Evolutionary conservation across 2,888 invertebrate genomes (phyloP).

Genomic region (Melinaea menophilus): DNA sequence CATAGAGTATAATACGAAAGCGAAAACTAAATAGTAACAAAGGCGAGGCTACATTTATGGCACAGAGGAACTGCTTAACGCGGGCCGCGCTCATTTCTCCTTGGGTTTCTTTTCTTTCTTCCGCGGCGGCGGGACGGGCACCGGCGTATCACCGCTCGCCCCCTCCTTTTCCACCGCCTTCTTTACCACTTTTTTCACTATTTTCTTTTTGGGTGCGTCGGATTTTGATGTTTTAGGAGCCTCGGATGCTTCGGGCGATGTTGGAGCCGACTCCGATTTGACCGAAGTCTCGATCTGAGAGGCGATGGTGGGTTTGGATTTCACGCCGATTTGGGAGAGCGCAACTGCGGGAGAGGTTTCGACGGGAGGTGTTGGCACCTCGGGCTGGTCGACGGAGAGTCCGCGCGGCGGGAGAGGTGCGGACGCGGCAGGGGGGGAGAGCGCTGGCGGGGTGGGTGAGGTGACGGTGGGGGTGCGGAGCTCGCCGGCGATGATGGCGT

Average conservation of each 20-base stretch:
- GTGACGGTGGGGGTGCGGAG: slow-evolving; percentile 57
- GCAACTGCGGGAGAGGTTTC: slow-evolving; percentile 59
- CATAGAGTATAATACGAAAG: slow-evolving; percentile 54
- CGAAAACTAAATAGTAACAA: slow-evolving; percentile 63
- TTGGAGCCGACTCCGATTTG: slow-evolving; percentile 39
- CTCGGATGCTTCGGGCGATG: slow-evolving; percentile 33
- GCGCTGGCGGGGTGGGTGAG: slow-evolving; percentile 48
- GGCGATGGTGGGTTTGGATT: slow-evolving; percentile 59
- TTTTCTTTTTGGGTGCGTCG: slow-evolving; percentile 61
- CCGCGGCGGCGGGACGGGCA: slow-evolving; percentile 76
- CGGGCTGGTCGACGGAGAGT: slow-evolving; percentile 59
- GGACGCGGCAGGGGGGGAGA: slow-evolving; percentile 38
- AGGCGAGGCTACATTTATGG: slow-evolving; percentile 66
- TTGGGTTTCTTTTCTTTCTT: slow-evolving; percentile 78
- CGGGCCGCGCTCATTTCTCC: slow-evolving; percentile 65
- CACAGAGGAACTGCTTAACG: slow-evolving; percentile 67
- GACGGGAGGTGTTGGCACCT: slow-evolving; percentile 72
- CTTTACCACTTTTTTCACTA: slow-evolving; percentile 73
- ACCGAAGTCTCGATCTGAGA: slow-evolving; percentile 67
- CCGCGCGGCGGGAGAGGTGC: slow-evolving; percentile 47
- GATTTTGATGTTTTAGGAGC: slow-evolving; percentile 18
- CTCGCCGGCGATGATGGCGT: slow-evolving; percentile 71
- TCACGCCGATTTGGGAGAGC: slow-evolving; percentile 71
- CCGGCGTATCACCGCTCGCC: slow-evolving; percentile 61
- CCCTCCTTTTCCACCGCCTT: slow-evolving; percentile 74